Conservation (phyloP, 2,888 invertebrate genomes). For the Mesochorus sp. region DNA sequence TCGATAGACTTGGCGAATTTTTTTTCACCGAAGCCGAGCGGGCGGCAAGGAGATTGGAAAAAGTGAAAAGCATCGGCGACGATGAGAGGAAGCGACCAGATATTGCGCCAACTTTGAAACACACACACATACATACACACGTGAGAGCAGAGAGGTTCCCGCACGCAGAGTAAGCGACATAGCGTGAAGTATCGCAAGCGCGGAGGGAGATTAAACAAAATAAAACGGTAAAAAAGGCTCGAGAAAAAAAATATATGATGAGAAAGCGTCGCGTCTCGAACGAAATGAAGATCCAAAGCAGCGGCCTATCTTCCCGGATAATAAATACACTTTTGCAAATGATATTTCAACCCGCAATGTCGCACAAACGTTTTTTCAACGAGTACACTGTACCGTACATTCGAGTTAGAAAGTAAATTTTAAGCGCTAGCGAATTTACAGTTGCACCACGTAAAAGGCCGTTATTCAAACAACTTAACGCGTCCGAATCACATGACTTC, state of each 20-base stretch:
- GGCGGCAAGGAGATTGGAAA: slow-evolving; percentile 49
- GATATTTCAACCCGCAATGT: slow-evolving; percentile 42
- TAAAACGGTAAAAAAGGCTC: neutral
- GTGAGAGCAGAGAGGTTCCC: slow-evolving; percentile 15
- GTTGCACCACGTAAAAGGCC: neutral
- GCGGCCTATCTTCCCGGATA: slow-evolving; percentile 7
- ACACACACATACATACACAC: neutral
- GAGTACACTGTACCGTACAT: slow-evolving; percentile 31
- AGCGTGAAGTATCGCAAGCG: slow-evolving; percentile 16
- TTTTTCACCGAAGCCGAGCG: neutral
- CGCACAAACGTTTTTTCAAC: slow-evolving; percentile 18
- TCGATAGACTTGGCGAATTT: slow-evolving; percentile 8
- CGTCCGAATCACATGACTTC: too few relatives aligned
- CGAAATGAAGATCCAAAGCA: slow-evolving; percentile 17
- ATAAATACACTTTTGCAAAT: slow-evolving; percentile 24
- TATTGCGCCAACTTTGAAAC: slow-evolving; percentile 46
- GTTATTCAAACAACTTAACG: neutral
- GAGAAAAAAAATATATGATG: slow-evolving; percentile 9
- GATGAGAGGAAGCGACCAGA: slow-evolving; percentile 41
- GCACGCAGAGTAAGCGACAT: slow-evolving; percentile 24
- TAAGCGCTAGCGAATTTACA: neutral
- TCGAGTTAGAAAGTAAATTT: slow-evolving; percentile 60
- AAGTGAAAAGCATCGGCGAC: slow-evolving; percentile 51
- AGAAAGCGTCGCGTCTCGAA: slow-evolving; percentile 53
- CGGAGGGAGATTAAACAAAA: neutral